phyloP scores from a whole-genome alignment of 1,140 invertebrate species.

The Rhagoletis pomonella region DNA sequence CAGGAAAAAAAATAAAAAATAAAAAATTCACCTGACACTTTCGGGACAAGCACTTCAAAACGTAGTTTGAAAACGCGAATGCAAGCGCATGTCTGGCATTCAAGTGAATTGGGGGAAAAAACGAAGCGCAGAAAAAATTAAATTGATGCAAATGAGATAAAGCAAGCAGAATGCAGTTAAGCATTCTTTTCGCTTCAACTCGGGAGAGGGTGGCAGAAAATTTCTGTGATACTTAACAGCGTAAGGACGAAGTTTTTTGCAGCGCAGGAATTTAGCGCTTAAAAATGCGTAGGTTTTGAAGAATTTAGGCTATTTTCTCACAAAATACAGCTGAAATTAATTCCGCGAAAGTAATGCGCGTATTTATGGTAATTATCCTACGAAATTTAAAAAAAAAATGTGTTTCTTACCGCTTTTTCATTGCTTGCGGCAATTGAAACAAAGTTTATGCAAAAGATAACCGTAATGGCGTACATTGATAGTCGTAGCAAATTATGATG shows the following conservation, averaged over 20 bases:
- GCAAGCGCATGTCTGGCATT: background rate
- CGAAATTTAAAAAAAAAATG: too few species aligned
- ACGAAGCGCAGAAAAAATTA: background rate
- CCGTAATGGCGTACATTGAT: background rate
- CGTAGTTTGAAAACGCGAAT: background rate
- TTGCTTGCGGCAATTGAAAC: background rate
- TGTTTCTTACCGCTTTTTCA: too few species aligned
- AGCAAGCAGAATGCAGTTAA: background rate
- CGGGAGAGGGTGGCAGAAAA: background rate
- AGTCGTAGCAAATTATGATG: background rate
- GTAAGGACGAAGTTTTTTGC: background rate
- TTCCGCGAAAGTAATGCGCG: background rate
- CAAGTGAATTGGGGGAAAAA: background rate
- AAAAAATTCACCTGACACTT: slow-evolving; percentile 7
- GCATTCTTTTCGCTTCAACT: background rate
- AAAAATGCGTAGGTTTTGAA: background rate
- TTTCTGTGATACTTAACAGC: background rate
- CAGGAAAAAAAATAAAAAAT: background rate
- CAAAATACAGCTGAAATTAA: background rate
- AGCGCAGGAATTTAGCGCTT: background rate
- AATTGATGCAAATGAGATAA: background rate
- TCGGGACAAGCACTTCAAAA: background rate
- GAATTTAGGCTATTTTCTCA: background rate
- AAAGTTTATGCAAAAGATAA: background rate
- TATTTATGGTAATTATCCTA: background rate